A percentile compares a stretch with the other conserved stretches of the same genome.
Evolutionary conservation across 1,140 invertebrate genomes (phyloP).

Genomic region (Leptinotarsa texana): DNA sequence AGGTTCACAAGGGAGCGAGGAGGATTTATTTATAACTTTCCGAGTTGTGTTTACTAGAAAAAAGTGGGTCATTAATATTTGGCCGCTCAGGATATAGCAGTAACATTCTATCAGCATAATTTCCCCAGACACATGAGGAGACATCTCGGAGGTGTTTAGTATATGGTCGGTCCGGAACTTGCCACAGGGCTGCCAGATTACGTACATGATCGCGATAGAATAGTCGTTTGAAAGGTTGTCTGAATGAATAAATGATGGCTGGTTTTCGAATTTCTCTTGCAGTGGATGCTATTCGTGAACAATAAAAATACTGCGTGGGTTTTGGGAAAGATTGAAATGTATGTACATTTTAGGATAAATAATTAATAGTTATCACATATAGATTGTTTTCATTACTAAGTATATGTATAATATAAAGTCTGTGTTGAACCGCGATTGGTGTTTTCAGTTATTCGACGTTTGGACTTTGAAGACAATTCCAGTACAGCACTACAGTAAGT

Average conservation of each 20-base stretch:
- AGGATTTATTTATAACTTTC: not conserved
- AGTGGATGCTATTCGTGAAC: no score
- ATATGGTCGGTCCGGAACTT: not conserved
- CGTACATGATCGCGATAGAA: not conserved
- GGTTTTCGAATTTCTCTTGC: not conserved
- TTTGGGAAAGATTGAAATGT: no score
- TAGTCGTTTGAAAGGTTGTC: not conserved
- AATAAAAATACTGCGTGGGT: no score
- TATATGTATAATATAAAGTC: no score
- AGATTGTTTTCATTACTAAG: no score
- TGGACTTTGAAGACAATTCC: no score
- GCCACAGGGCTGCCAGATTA: constrained; percentile 4
- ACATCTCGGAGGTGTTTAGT: constrained; percentile 15
- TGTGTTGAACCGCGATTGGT: no score
- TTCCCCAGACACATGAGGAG: constrained; percentile 10
- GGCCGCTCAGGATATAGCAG: not conserved
- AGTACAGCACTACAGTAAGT: no score
- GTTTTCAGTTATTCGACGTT: no score
- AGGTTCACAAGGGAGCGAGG: no score
- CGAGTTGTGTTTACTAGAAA: not conserved
- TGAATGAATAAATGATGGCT: not conserved
- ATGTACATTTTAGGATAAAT: no score
- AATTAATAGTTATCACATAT: no score
- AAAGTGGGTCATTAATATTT: constrained; percentile 7
- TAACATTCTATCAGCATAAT: constrained; percentile 17